Percentiles rank a stretch among this genome's conserved stretches.
These are phyloP conservation scores for Sylvilagus floridanus DNA, from an alignment of 2,797 vertebrate species.

Conservation along the genomic window DNA sequence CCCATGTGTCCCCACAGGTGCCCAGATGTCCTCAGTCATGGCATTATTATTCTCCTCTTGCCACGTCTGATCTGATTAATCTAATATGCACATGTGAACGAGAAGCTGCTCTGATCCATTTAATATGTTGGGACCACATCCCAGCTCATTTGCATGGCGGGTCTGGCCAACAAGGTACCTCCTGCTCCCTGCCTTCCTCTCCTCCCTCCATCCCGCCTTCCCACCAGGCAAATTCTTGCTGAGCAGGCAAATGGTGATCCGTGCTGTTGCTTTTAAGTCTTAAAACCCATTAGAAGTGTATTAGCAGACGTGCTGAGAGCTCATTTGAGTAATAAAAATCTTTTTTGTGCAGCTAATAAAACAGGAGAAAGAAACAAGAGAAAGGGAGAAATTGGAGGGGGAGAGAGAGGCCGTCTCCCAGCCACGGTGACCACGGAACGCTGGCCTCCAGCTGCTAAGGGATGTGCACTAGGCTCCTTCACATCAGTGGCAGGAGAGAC, in stretches of 20 bases:
- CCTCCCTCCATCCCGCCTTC: slow-evolving; percentile 48
- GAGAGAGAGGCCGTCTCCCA: slow-evolving; percentile 7
- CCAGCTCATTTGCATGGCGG: slow-evolving; percentile 83
- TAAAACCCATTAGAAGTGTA: slow-evolving; percentile 90
- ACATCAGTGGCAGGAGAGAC: not conserved
- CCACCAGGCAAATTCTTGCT: slow-evolving; percentile 83
- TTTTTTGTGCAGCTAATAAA: slow-evolving; percentile 83
- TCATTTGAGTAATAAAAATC: slow-evolving; percentile 89
- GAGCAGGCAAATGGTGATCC: slow-evolving; percentile 89
- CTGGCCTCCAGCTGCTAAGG: not conserved
- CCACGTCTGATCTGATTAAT: slow-evolving; percentile 82
- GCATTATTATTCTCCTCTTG: slow-evolving; percentile 82
- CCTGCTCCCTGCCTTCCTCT: slow-evolving; percentile 66
- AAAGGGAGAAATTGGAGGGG: slow-evolving; percentile 48
- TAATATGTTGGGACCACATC: slow-evolving; percentile 79
- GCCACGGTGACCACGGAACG: not conserved
- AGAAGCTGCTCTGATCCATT: slow-evolving; percentile 80
- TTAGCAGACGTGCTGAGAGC: slow-evolving; percentile 89
- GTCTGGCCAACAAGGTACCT: slow-evolving; percentile 83
- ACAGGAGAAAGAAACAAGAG: slow-evolving; percentile 62
- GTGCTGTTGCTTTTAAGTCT: slow-evolving; percentile 88
- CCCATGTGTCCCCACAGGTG: not conserved
- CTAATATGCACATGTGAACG: slow-evolving; percentile 88
- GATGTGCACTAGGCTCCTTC: not conserved
- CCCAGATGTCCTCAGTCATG: slow-evolving; percentile 61